phyloP scores from a whole-genome alignment of 2,113 vertebrate genomes.

The Copsychus sechellarum region DNA sequence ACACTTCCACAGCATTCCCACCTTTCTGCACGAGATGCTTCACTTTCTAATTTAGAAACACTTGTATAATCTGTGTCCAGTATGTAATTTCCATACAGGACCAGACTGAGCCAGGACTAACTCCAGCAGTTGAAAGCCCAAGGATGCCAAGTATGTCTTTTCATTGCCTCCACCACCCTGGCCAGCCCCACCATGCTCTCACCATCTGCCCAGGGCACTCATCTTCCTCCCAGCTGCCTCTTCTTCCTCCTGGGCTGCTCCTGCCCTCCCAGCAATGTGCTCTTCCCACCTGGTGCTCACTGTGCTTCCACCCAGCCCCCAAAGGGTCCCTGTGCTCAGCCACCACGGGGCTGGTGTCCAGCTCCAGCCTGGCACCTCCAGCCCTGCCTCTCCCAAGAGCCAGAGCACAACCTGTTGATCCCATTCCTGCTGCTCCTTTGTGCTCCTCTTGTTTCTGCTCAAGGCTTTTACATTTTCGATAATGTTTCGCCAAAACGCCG shows the following conservation, averaged over 20 bases:
- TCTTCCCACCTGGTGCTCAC: neutral
- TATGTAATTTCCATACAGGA: neutral
- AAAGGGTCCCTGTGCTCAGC: neutral
- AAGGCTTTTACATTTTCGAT: slow-evolving; percentile 52
- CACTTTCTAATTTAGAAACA: neutral
- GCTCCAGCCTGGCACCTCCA: neutral
- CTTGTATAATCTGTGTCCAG: neutral
- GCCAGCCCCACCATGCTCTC: neutral
- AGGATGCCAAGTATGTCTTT: neutral
- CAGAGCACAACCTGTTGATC: slow-evolving; percentile 15
- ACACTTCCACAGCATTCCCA: neutral
- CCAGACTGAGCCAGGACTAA: neutral
- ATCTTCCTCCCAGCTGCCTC: rapidly evolving
- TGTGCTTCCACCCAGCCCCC: neutral
- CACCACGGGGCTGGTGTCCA: rapidly evolving
- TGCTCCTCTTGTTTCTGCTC: slow-evolving; percentile 32
- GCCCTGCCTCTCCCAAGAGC: neutral
- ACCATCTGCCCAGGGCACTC: neutral
- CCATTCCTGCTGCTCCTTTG: slow-evolving; percentile 10
- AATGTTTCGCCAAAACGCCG: slow-evolving; percentile 36
- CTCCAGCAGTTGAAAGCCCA: neutral
- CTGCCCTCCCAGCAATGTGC: neutral
- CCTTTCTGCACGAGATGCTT: neutral
- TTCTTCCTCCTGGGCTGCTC: neutral
- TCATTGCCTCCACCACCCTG: neutral